A percentile compares a stretch with the other conserved stretches of the same genome.
These are phyloP conservation scores for Labeo calbasu DNA, from an alignment of 2,797 vertebrate species.

Conservation along the genomic window DNA sequence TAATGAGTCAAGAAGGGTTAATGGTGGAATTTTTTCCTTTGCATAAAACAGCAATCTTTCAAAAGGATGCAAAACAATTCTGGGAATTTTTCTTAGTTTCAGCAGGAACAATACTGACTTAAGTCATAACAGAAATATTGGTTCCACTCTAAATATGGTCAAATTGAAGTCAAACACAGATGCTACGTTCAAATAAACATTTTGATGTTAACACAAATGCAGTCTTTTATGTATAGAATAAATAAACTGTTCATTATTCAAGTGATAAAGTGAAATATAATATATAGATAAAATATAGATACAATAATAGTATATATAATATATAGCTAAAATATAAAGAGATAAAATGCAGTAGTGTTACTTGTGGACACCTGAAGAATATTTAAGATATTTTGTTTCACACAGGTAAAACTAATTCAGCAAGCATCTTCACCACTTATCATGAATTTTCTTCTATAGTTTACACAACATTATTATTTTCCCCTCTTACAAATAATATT, in stretches of 20 bases:
- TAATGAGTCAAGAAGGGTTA: slow-evolving; percentile 27
- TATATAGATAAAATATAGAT: too few species aligned
- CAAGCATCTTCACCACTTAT: not conserved
- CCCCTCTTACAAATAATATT: not conserved
- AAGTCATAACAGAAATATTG: slow-evolving; percentile 35
- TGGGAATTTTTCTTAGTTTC: slow-evolving; percentile 2
- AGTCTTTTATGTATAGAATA: too few species aligned
- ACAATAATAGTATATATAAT: too few species aligned
- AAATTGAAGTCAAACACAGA: not conserved
- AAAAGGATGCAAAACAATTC: slow-evolving; percentile 29
- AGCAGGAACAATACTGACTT: not conserved
- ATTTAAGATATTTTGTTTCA: not conserved
- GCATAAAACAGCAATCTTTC: slow-evolving; percentile 36
- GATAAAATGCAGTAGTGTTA: not conserved
- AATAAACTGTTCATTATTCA: too few species aligned
- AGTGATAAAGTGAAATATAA: too few species aligned
- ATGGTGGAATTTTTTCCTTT: slow-evolving; percentile 38
- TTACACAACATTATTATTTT: not conserved
- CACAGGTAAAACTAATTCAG: not conserved
- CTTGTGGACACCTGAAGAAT: not conserved
- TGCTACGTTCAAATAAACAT: not conserved
- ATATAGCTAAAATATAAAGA: too few species aligned
- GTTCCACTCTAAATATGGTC: slow-evolving; percentile 5
- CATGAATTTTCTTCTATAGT: not conserved
- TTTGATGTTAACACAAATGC: not conserved